These are phyloP conservation scores for Onychomys torridus DNA, from an alignment of 2,797 vertebrate species.

Conservation along the genomic window DNA sequence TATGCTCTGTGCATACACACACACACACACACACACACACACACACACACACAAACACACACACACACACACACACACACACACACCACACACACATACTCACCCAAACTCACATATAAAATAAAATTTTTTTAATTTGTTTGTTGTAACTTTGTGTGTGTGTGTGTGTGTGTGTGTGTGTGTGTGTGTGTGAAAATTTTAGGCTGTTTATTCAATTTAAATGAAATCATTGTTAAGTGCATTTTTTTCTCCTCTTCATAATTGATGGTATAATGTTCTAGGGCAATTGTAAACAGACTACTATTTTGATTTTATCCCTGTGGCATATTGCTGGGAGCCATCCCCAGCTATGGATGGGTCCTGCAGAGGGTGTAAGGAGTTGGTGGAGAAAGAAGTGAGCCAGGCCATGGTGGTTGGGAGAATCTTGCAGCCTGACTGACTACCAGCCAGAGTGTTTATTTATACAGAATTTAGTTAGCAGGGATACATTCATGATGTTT, in stretches of 20 bases:
- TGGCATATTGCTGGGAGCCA: too few species aligned
- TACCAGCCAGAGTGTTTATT: too few species aligned
- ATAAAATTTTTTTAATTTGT: not conserved
- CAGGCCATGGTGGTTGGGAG: too few species aligned
- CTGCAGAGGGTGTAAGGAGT: too few species aligned
- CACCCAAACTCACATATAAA: not conserved
- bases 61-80: not conserved
- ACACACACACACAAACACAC: not conserved
- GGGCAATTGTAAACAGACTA: slow-evolving; percentile 38
- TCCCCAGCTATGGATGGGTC: too few species aligned
- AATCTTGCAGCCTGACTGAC: too few species aligned
- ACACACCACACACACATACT: not conserved
- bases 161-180: too few species aligned
- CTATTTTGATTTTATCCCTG: slow-evolving; percentile 56
- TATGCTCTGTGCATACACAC: not conserved
- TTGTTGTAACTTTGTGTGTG: not conserved
- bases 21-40: not conserved
- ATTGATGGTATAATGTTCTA: slow-evolving; percentile 60
- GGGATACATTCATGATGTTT: too few species aligned
- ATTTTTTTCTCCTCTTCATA: slow-evolving; percentile 49
- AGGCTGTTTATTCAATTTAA: slow-evolving; percentile 27
- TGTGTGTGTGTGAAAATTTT: slow-evolving; percentile 16
- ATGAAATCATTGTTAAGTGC: slow-evolving; percentile 74
- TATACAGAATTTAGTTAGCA: too few species aligned
- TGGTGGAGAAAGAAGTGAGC: too few species aligned